Evolutionary conservation across 2,888 invertebrate species (phyloP).

Genomic region (Cenopis cana): DNA sequence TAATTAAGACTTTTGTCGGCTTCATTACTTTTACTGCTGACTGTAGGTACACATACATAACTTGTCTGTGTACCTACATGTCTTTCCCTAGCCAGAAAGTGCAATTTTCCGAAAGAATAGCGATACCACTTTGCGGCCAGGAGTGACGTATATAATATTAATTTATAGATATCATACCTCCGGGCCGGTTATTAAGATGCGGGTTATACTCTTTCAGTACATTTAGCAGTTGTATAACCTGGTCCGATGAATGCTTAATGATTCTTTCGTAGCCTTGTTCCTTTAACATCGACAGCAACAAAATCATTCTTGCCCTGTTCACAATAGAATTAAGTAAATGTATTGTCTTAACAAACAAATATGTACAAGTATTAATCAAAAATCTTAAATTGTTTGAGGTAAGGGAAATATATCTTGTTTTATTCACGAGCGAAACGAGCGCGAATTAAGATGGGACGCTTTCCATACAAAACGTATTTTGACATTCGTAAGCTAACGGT

Average conservation of each 20-base stretch:
- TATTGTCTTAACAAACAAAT: neutral
- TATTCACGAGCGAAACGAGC: too few relatives aligned
- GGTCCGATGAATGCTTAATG: conserved; percentile 86
- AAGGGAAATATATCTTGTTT: neutral
- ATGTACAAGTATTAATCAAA: neutral
- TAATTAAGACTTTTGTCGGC: too few relatives aligned
- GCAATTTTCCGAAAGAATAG: too few relatives aligned
- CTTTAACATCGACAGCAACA: conserved; percentile 80
- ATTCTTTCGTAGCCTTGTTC: conserved; percentile 77
- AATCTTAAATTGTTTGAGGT: neutral
- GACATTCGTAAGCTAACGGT: too few relatives aligned
- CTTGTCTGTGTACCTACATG: too few relatives aligned
- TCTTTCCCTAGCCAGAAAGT: too few relatives aligned
- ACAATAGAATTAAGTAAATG: conserved; percentile 12
- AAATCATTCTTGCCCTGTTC: conserved; percentile 76
- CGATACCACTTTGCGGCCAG: too few relatives aligned
- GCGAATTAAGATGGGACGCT: too few relatives aligned
- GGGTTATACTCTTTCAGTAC: conserved; percentile 86
- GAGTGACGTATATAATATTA: neutral
- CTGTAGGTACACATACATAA: too few relatives aligned
- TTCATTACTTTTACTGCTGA: too few relatives aligned
- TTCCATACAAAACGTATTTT: too few relatives aligned
- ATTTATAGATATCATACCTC: conserved; percentile 52
- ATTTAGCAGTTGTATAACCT: conserved; percentile 86
- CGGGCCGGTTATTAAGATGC: conserved; percentile 51